phyloP scores from a whole-genome alignment of 2,797 vertebrate genomes.

The Rachycentron canadum region DNA sequence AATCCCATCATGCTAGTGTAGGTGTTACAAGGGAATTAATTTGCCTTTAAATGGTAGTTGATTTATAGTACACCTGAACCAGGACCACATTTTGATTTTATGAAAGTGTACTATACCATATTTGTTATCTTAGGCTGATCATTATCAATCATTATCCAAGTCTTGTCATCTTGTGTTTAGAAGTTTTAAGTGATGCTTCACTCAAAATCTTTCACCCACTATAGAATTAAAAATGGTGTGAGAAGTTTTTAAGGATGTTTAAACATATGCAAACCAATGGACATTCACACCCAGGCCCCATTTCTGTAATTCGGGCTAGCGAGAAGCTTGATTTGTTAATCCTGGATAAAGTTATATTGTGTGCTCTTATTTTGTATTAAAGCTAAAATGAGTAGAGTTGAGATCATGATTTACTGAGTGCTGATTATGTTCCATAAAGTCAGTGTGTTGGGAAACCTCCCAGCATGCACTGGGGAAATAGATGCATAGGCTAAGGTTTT shows the following conservation, averaged over 20 bases:
- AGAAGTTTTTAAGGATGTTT: no score
- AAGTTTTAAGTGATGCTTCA: neutral
- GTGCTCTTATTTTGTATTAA: no score
- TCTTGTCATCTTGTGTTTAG: neutral
- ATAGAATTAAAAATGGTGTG: neutral
- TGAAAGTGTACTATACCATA: neutral
- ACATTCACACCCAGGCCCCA: neutral
- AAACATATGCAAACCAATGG: neutral
- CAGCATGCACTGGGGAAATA: no score
- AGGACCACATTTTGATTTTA: constrained; percentile 7
- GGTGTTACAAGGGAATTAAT: constrained; percentile 22
- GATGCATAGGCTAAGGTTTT: no score
- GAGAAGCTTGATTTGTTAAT: no score
- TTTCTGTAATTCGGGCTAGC: neutral
- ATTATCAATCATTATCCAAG: no score
- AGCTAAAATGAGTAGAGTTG: neutral
- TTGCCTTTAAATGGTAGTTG: constrained; percentile 18
- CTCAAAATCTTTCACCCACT: neutral
- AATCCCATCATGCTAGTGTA: constrained; percentile 39
- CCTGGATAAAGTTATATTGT: no score
- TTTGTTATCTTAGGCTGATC: neutral
- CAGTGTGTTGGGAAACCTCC: neutral
- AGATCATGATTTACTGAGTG: neutral
- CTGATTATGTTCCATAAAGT: neutral
- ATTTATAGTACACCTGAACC: constrained; percentile 30